Percentiles rank a stretch among this genome's conserved stretches.
phyloP scores from a whole-genome alignment of 2,797 vertebrate species.

The Pseudopleuronectes americanus region DNA sequence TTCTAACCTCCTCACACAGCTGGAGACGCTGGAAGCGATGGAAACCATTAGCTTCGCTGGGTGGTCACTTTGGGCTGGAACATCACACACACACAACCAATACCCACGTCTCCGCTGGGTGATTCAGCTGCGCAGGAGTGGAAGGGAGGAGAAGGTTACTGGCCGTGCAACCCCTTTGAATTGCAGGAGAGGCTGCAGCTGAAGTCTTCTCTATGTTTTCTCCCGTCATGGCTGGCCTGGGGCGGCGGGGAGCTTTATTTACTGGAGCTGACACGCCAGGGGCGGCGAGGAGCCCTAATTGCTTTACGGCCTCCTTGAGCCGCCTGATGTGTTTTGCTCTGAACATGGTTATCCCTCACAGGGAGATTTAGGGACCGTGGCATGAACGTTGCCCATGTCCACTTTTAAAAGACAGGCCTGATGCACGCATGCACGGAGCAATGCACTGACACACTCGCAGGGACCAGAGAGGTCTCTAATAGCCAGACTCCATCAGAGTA shows the following conservation, averaged over 20 bases:
- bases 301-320: slow-evolving; percentile 71
- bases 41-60: slow-evolving; percentile 62
- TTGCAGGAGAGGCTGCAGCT: slow-evolving; percentile 54
- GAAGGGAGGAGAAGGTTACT: slow-evolving; percentile 46
- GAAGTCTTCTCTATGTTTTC: slow-evolving; percentile 61
- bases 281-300: slow-evolving; percentile 74
- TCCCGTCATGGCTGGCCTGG: slow-evolving; percentile 51
- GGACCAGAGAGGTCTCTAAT: slow-evolving; percentile 55
- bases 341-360: slow-evolving; percentile 59
- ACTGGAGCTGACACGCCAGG: slow-evolving; percentile 69
- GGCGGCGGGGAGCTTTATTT: slow-evolving; percentile 71
- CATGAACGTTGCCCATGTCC: slow-evolving; percentile 52
- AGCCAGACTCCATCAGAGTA: slow-evolving; percentile 40
- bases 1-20: slow-evolving; percentile 54
- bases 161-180: slow-evolving; percentile 63
- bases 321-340: slow-evolving; percentile 53
- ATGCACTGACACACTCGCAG: slow-evolving; percentile 34
- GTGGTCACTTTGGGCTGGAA: slow-evolving; percentile 60
- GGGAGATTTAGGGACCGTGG: slow-evolving; percentile 61
- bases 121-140: slow-evolving; percentile 45
- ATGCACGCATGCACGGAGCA: slow-evolving; percentile 36
- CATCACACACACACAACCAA: slow-evolving; percentile 42
- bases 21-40: slow-evolving; percentile 38
- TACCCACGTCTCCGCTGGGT: slow-evolving; percentile 33
- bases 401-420: slow-evolving; percentile 59